A percentile compares a stretch with the other conserved stretches of the same genome.
Evolutionary conservation across 2,888 invertebrate genomes (phyloP).

Genomic region (Oxycera nigricornis): DNA sequence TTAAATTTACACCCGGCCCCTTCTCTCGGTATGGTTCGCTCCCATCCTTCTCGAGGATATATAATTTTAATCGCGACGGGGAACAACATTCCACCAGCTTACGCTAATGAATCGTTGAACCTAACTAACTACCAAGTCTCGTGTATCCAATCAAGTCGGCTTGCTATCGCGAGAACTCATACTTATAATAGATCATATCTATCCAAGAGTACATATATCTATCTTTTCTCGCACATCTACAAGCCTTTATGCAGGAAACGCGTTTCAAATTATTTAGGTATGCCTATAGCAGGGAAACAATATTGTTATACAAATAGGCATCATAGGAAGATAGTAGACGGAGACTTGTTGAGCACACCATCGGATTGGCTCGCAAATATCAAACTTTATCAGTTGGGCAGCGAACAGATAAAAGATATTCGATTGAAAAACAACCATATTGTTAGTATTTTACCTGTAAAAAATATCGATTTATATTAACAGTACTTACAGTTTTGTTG

Average conservation of each 20-base stretch:
- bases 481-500: too few relatives aligned
- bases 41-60: background rate
- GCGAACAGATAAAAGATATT: background rate
- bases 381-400: constrained; percentile 4
- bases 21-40: background rate
- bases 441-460: background rate
- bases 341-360: background rate
- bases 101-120: background rate
- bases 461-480: background rate
- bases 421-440: constrained; percentile 18
- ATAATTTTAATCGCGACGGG: background rate
- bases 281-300: too few relatives aligned
- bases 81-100: background rate
- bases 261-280: too few relatives aligned
- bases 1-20: background rate
- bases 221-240: background rate
- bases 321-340: background rate
- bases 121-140: background rate
- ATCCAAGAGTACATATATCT: background rate
- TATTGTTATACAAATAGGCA: too few relatives aligned
- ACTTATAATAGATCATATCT: background rate
- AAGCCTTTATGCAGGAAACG: too few relatives aligned
- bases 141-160: background rate
- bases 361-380: constrained; percentile 4
- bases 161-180: background rate